Evolutionary conservation across 2,797 vertebrate genomes (phyloP).

Genomic region (Spatula versicolor): DNA sequence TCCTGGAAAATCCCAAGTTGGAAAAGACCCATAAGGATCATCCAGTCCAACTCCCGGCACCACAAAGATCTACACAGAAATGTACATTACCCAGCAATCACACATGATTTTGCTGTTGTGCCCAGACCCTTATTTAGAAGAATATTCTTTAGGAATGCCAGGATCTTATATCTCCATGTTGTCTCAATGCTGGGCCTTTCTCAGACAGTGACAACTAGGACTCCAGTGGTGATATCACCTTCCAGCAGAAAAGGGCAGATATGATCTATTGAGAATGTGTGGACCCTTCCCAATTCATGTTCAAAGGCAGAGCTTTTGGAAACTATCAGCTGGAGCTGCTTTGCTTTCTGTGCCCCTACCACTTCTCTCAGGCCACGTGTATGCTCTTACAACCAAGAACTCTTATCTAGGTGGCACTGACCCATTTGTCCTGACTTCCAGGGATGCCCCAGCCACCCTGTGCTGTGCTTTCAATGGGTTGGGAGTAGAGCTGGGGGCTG

Average conservation of each 20-base stretch:
- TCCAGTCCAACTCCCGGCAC: no score
- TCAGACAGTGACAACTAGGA: not conserved
- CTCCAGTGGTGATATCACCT: not conserved
- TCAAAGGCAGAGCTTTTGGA: not conserved
- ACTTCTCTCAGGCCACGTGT: not conserved
- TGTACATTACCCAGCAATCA: not conserved
- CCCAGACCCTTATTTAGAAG: not conserved
- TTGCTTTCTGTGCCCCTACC: not conserved
- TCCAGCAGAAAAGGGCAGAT: not conserved
- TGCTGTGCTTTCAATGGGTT: not conserved
- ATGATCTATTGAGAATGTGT: accelerated
- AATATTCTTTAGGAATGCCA: not conserved
- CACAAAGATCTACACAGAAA: not conserved
- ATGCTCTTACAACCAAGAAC: not conserved
- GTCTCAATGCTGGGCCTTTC: not conserved
- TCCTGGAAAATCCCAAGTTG: no score
- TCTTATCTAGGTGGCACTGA: not conserved
- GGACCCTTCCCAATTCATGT: not conserved
- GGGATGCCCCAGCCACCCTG: not conserved
- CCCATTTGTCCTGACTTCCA: not conserved
- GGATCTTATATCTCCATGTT: not conserved
- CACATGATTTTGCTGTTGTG: not conserved
- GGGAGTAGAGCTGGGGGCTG: not conserved
- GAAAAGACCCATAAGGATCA: no score
- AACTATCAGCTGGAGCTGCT: not conserved